Evolutionary conservation across 2,113 vertebrate genomes (phyloP), one percentile per base, ranked within the genome.

Genomic region (Pogonocichla stellata): DNA sequence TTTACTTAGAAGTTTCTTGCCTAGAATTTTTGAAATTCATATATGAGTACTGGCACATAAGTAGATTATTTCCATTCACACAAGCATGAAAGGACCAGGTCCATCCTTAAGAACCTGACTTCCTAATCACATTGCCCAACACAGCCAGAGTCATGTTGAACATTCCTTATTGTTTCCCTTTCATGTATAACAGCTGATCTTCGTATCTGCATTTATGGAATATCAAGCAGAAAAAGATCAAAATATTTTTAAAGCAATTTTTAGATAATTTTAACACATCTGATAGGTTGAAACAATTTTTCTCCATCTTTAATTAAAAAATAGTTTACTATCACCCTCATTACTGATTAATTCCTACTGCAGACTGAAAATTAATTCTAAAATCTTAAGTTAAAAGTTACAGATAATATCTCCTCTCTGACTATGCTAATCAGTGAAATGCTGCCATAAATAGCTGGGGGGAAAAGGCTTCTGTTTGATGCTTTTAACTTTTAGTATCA

Each of bases 51-150:
- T 62, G 56, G 38, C 61, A 89, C 34, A 84, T 34, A 54, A 4
- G 3, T 29, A 74, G 51, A 34, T 28, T 53, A 72, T 45, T 96
- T 73, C 88, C 40, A 24, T 95, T 83, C 45, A 77, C 74, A 96
- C 56, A 94, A 97, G 83, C 66, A 91, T 92, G 92, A 93, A 90
- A 87, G 83, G 72, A 95, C 73, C 83, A 64, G 64, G 58, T 83
- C 72, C 84, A 71, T 73, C 64, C 45, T 93, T 53, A 86, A 70
- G 83, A 97, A 96, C 90, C 48, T 91, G 83, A 77, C 86, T 97
- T 92, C n/a, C 45, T 97, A 96, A 85, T 90, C 85, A 73, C 56
- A 66, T 82, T 96, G 86, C 34, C 54, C 93, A 94, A 78, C 71
- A 97, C 77, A 91, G 18, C 79, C 87, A 71, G 62, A 57, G 67